A percentile compares a stretch with the other conserved stretches of the same genome.
Evolutionary conservation across 1,140 invertebrate species (phyloP).

Genomic region (Nilaparvata lugens): DNA sequence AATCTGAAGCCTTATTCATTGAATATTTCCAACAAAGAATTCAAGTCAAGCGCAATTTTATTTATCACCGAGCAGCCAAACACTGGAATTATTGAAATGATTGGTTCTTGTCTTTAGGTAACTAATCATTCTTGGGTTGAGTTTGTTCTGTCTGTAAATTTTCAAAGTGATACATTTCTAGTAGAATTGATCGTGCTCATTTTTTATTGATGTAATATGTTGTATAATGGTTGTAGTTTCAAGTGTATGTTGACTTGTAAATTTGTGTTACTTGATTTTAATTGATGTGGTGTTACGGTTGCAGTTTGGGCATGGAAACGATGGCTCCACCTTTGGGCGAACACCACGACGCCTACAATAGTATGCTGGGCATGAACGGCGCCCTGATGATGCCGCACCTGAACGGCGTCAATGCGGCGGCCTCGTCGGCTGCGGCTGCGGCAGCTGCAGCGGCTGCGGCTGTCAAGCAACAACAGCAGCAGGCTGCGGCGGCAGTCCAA

Average conservation of each 20-base stretch:
- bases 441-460: not conserved
- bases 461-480: constrained; percentile 30
- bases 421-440: constrained; percentile 10
- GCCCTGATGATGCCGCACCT: constrained; percentile 16
- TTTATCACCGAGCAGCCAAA: no score
- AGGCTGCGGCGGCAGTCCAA: constrained; percentile 28
- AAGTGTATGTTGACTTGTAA: not conserved
- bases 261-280: not conserved
- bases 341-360: constrained; percentile 25
- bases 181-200: no score
- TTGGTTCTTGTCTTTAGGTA: no score
- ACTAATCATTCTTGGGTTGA: no score
- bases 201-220: no score
- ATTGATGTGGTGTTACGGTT: constrained; percentile 7
- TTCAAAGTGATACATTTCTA: no score
- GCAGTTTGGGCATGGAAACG: constrained; percentile 29
- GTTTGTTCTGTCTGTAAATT: no score
- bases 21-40: no score
- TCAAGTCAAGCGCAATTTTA: no score
- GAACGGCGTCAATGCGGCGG: constrained; percentile 15
- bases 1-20: no score
- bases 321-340: constrained; percentile 27
- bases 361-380: constrained; percentile 25
- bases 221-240: no score
- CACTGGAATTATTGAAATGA: no score